Conservation (phyloP, 2,797 vertebrate species). For the Hipposideros larvatus region DNA sequence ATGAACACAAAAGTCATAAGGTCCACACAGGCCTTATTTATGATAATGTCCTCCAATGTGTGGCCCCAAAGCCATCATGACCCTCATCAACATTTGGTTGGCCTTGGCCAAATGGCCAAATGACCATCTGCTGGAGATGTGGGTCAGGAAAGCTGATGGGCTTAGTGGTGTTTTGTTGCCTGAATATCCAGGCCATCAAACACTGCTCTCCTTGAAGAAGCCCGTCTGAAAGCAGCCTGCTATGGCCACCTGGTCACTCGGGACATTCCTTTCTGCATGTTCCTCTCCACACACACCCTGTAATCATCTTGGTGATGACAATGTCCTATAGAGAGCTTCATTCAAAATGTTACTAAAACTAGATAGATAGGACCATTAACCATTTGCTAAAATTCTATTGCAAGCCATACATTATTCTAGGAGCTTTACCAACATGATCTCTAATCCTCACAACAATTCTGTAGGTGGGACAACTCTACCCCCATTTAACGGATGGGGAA, state of each 20-base stretch:
- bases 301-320: background rate
- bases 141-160: background rate
- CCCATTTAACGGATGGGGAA: background rate
- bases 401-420: background rate
- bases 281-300: background rate
- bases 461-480: background rate
- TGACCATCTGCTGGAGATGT: background rate
- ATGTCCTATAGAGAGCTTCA: background rate
- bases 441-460: background rate
- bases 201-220: slow-evolving; percentile 28
- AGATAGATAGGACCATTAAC: background rate
- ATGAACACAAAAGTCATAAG: background rate
- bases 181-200: background rate
- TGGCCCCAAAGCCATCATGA: background rate
- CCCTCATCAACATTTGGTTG: background rate
- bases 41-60: background rate
- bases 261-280: background rate
- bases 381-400: background rate
- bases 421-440: background rate
- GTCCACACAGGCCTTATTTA: background rate
- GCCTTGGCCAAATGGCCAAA: background rate
- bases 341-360: background rate
- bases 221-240: background rate
- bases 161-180: background rate
- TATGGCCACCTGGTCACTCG: background rate